Percentiles rank a stretch among this genome's conserved stretches.
phyloP scores from a whole-genome alignment of 2,888 invertebrate genomes.

The Synergus itoensis region DNA sequence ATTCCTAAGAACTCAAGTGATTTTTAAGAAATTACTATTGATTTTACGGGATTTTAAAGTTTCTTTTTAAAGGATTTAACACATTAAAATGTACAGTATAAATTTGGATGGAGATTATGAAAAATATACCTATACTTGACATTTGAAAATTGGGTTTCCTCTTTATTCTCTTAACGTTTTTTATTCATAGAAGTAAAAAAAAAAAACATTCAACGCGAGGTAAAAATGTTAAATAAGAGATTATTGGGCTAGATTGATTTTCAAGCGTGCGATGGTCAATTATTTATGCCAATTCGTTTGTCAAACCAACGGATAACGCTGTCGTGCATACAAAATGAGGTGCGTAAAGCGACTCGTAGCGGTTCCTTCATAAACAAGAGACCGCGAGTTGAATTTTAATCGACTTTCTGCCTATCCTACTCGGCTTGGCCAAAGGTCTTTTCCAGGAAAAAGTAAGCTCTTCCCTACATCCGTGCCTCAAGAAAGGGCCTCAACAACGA shows the following conservation, averaged over 20 bases:
- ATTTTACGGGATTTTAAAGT: too few relatives aligned
- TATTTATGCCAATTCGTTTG: conserved; percentile 42
- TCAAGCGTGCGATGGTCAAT: conserved; percentile 17
- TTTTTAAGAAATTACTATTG: too few relatives aligned
- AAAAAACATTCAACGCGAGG: too few relatives aligned
- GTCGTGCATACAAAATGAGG: conserved; percentile 52
- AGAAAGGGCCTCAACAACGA: conserved; percentile 22
- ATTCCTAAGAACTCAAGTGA: too few relatives aligned
- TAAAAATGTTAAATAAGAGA: not conserved
- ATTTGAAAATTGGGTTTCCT: too few relatives aligned
- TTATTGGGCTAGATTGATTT: conserved; percentile 29
- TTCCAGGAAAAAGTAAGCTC: conserved; percentile 33
- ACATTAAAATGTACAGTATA: too few relatives aligned
- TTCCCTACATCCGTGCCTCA: not conserved
- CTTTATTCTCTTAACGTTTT: too few relatives aligned
- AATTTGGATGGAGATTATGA: too few relatives aligned
- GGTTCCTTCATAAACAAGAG: conserved; percentile 52
- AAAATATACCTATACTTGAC: too few relatives aligned
- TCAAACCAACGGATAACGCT: conserved; percentile 42
- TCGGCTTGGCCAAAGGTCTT: conserved; percentile 22
- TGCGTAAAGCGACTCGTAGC: conserved; percentile 26
- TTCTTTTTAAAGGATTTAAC: too few relatives aligned
- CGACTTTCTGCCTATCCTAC: conserved; percentile 19
- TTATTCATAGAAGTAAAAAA: too few relatives aligned
- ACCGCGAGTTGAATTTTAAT: conserved; percentile 52